Percentiles rank a stretch among this genome's conserved stretches.
phyloP scores from a whole-genome alignment of 1,140 invertebrate species.

The Musca domestica region DNA sequence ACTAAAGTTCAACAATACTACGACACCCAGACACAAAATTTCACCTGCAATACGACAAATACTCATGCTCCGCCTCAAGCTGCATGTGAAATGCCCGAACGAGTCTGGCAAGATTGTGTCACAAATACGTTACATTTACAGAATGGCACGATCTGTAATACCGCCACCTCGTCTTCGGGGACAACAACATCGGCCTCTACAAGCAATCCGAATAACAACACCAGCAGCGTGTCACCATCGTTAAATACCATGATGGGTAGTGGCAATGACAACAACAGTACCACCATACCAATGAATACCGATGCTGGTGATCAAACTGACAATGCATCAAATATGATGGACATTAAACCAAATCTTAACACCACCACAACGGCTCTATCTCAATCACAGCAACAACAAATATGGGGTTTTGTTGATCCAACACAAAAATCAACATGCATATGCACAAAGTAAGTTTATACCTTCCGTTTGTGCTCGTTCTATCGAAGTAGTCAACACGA shows the following conservation, averaged over 20 bases:
- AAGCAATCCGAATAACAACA: neutral
- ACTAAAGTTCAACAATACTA: conserved; percentile 43
- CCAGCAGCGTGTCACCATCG: neutral
- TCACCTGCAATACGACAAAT: conserved; percentile 51
- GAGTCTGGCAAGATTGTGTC: conserved; percentile 74
- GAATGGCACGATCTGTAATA: conserved; percentile 25
- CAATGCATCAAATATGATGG: conserved; percentile 28
- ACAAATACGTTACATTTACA: conserved; percentile 52
- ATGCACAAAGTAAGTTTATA: conserved; percentile 69
- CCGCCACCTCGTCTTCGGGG: neutral
- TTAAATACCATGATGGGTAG: neutral
- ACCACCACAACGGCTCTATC: conserved; percentile 3
- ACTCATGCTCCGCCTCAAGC: conserved; percentile 54
- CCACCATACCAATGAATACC: neutral
- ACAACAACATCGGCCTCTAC: conserved; percentile 8
- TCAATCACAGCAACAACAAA: conserved; percentile 33
- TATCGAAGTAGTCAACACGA: too few species aligned
- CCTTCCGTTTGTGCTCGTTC: too few species aligned
- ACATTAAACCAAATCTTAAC: conserved; percentile 34
- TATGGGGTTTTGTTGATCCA: conserved; percentile 85
- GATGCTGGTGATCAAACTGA: neutral
- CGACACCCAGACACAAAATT: conserved; percentile 46
- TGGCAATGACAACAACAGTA: conserved; percentile 15
- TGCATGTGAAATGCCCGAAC: conserved; percentile 67
- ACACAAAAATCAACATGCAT: conserved; percentile 75